phyloP scores from a whole-genome alignment of 1,140 invertebrate genomes.

The Helicoverpa armigera region DNA sequence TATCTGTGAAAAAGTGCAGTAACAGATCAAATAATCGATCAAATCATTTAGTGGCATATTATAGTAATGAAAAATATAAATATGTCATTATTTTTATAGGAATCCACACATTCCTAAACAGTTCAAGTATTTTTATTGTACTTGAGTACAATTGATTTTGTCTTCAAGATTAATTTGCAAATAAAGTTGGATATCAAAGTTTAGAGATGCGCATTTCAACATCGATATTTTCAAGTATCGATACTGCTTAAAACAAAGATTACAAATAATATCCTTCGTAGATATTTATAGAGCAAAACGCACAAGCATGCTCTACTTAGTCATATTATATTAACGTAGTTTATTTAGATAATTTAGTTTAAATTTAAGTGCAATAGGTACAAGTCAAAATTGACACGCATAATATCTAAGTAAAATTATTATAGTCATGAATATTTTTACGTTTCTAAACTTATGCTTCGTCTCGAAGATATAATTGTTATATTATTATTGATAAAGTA shows the following conservation, averaged over 20 bases:
- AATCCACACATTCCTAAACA: constrained; percentile 4
- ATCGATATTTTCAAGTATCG: constrained; percentile 33
- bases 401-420: constrained; percentile 58
- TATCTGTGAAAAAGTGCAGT: background rate
- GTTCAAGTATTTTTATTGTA: constrained; percentile 17
- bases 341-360: constrained; percentile 64
- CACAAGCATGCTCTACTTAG: constrained; percentile 70
- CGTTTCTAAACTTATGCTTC: constrained; percentile 48
- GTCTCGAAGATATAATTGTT: constrained; percentile 51
- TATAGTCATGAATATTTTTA: constrained; percentile 42
- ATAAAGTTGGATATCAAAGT: background rate
- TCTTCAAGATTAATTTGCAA: background rate
- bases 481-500: constrained; percentile 48
- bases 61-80: background rate
- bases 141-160: constrained; percentile 6
- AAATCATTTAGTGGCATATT: constrained; percentile 21
- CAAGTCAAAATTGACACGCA: constrained; percentile 67
- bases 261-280: constrained; percentile 40
- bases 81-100: background rate
- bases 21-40: background rate
- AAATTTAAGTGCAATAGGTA: constrained; percentile 71
- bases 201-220: constrained; percentile 16
- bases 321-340: constrained; percentile 64
- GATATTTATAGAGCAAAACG: constrained; percentile 61
- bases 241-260: constrained; percentile 45